Base-by-base conservation (phyloP, 1,140 invertebrate genomes). In the Pseudachorutes palmiensis region DNA sequence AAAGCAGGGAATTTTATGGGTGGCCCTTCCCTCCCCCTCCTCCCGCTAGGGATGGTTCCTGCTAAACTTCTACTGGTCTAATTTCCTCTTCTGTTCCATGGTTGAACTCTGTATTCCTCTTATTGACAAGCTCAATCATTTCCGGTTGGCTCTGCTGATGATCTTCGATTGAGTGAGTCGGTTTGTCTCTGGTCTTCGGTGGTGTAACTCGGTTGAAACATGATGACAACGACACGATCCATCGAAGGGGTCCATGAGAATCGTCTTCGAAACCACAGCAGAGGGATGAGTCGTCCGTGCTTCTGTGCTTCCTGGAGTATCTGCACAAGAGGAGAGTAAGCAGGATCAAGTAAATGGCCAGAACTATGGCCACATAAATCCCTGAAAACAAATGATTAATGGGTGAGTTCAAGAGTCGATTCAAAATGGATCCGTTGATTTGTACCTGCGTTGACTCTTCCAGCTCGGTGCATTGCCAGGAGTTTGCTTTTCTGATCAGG, bases 361-460 rank as follows among this genome's bases (percentile, higher is more conserved):
- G 36, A 1, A 72, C 70, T 1, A 72, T 68, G 1, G 70, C 70
- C 24, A 72, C 70, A 30, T 72, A 72, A 31, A 72, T 72, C 0
- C 70, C 70, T 72, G 28, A 30, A 49, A 61, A 19, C 36, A 19
- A 9, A 45, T 12, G 5, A 22, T 55, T 26, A 55, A 55, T 5
- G 51, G 51, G 5, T 14, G 9, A 55, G 51, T 14, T 55, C 12
- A 16, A 24, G 24, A 26, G 12, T 55, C 51, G 5, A 16, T n/a
- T n/a, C n/a, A 55, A 22, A 14, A 14, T 55, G 9, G 12, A 12
- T 9, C 19, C 9, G 36, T 45, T 9, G 19, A 45, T 9, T 2
- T 33, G 36, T 55, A 67, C 65, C 65, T 32, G 65, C 65, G 55
- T 67, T 67, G 32, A 59, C 65, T 33, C 65, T 29, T 16, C 59